These are phyloP conservation scores for Sinonovacula constricta DNA, from an alignment of 1,140 invertebrate species.

Conservation along the genomic window DNA sequence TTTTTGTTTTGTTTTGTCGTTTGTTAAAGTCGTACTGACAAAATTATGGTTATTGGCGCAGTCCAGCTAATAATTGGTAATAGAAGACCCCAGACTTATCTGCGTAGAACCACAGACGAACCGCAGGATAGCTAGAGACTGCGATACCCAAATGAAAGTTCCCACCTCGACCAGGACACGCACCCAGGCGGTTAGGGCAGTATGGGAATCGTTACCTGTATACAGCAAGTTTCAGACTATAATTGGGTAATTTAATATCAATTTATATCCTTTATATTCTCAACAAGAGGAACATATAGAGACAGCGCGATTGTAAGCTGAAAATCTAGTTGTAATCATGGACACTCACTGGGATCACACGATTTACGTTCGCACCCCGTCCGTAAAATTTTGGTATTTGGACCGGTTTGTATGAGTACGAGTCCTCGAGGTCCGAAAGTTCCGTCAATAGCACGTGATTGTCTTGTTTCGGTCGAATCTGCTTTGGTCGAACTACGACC, in stretches of 20 bases:
- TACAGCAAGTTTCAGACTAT: neutral
- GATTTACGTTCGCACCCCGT: neutral
- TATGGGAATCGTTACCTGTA: neutral
- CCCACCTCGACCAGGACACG: no score
- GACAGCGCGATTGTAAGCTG: neutral
- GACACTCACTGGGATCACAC: slow-evolving; percentile 6
- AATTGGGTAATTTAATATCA: neutral
- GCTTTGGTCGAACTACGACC: neutral
- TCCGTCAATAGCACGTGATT: slow-evolving; percentile 28
- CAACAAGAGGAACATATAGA: neutral
- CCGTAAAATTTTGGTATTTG: slow-evolving; percentile 7
- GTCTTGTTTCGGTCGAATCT: slow-evolving; percentile 20
- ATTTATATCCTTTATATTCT: neutral
- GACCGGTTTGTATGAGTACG: neutral
- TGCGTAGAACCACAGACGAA: no score
- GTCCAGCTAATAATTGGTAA: no score
- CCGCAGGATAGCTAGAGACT: no score
- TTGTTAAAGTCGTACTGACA: no score
- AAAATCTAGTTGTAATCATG: no score
- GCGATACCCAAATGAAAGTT: no score
- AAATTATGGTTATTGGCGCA: no score
- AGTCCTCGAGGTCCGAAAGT: slow-evolving; percentile 27
- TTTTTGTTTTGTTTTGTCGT: no score
- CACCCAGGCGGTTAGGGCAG: neutral
- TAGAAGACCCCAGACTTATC: no score